Conservation (phyloP, 2,797 vertebrate genomes). For the Myoxocephalus aenaeus region DNA sequence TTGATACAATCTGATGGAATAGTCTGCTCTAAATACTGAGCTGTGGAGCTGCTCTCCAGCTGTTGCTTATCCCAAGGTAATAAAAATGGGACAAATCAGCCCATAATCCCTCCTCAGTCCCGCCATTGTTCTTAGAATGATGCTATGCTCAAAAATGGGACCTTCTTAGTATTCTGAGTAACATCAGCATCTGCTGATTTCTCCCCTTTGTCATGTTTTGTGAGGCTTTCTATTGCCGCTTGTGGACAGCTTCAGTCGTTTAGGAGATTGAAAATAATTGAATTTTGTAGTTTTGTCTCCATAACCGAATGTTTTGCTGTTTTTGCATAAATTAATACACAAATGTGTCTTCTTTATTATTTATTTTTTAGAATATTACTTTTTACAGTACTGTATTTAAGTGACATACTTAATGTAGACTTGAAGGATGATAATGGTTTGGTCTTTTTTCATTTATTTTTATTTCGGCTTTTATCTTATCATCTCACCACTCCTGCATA, state of each 20-base stretch:
- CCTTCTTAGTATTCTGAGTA: conserved; percentile 68
- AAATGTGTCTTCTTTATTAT: neutral
- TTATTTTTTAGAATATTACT: neutral
- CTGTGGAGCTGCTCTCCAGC: conserved; percentile 83
- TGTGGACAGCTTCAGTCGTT: conserved; percentile 17
- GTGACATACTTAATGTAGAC: neutral
- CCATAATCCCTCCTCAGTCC: conserved; percentile 83
- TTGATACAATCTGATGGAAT: conserved; percentile 81
- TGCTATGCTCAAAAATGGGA: conserved; percentile 65
- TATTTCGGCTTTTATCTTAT: neutral
- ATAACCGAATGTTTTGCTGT: neutral
- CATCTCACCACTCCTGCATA: neutral
- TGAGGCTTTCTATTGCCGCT: conserved; percentile 19
- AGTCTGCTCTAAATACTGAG: conserved; percentile 82
- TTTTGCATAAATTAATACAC: neutral
- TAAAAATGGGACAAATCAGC: conserved; percentile 85
- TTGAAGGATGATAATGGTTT: conserved; percentile 1
- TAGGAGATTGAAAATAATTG: conserved; percentile 17
- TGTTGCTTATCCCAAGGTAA: conserved; percentile 87
- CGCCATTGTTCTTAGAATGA: conserved; percentile 81
- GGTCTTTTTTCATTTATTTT: neutral
- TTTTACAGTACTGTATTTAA: neutral
- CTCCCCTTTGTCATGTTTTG: conserved; percentile 44
- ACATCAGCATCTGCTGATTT: conserved; percentile 66
- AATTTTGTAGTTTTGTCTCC: conserved; percentile 4